phyloP scores from a whole-genome alignment of 2,797 vertebrate species.

The Xenops minutus region DNA sequence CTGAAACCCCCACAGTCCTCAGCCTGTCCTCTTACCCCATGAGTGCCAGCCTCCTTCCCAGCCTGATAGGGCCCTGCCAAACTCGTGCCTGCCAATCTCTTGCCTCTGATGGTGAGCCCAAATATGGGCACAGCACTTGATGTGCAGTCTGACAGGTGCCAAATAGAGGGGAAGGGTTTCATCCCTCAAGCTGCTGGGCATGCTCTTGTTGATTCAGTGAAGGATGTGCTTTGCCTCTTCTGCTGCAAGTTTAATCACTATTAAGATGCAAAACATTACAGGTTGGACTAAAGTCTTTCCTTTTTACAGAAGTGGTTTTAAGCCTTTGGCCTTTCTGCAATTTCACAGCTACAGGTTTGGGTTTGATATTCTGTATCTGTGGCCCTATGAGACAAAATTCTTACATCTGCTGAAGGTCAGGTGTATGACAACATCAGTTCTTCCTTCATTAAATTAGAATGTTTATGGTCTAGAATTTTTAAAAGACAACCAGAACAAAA shows the following conservation, averaged over 20 bases:
- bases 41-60: background rate
- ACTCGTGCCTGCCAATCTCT: background rate
- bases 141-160: background rate
- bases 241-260: background rate
- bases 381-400: background rate
- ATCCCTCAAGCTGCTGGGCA: background rate
- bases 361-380: background rate
- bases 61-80: background rate
- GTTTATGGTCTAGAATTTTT: background rate
- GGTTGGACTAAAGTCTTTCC: background rate
- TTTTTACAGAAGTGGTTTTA: background rate
- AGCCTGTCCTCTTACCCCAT: background rate
- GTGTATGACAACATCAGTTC: background rate
- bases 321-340: background rate
- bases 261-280: background rate
- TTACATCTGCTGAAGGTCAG: background rate
- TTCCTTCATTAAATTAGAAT: background rate
- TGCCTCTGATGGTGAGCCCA: background rate
- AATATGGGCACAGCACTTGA: background rate
- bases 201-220: rapidly evolving
- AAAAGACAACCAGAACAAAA: background rate
- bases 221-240: background rate
- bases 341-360: background rate
- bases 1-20: rapidly evolving
- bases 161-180: background rate